Conservation (phyloP, 2,797 vertebrate genomes). For the Champsocephalus esox region DNA sequence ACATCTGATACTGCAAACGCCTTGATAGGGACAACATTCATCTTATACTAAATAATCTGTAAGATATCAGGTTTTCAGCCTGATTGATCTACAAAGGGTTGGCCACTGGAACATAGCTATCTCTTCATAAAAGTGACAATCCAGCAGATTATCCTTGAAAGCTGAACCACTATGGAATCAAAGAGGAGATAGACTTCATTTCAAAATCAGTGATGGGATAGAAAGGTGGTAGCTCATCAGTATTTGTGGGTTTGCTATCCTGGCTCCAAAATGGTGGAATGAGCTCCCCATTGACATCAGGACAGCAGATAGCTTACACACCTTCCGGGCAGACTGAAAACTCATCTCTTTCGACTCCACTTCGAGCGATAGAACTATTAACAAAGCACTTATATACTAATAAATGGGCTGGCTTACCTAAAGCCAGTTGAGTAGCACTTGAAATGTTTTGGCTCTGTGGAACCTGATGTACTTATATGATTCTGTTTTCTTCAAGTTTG, state of each 20-base stretch:
- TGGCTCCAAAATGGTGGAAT: too few species aligned
- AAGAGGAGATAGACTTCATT: constrained; percentile 13
- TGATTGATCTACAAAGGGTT: constrained; percentile 39
- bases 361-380: too few species aligned
- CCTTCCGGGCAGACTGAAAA: too few species aligned
- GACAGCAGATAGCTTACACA: too few species aligned
- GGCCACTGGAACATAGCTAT: constrained; percentile 34
- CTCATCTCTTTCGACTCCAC: too few species aligned
- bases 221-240: constrained; percentile 34
- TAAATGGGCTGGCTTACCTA: too few species aligned
- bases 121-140: constrained; percentile 28
- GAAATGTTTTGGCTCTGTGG: too few species aligned
- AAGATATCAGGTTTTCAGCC: constrained; percentile 16
- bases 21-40: constrained; percentile 36
- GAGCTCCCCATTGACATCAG: too few species aligned
- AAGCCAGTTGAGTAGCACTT: too few species aligned
- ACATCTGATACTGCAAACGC: constrained; percentile 12
- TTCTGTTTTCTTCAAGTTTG: too few species aligned
- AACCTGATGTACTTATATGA: too few species aligned
- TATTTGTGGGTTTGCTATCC: background rate
- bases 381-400: too few species aligned
- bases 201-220: constrained; percentile 5
- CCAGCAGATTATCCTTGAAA: constrained; percentile 26
- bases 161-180: constrained; percentile 25
- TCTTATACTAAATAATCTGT: constrained; percentile 5